These are phyloP conservation scores for Chaitophorus viminalis DNA, from an alignment of 2,888 invertebrate genomes.

Conservation along the genomic window DNA sequence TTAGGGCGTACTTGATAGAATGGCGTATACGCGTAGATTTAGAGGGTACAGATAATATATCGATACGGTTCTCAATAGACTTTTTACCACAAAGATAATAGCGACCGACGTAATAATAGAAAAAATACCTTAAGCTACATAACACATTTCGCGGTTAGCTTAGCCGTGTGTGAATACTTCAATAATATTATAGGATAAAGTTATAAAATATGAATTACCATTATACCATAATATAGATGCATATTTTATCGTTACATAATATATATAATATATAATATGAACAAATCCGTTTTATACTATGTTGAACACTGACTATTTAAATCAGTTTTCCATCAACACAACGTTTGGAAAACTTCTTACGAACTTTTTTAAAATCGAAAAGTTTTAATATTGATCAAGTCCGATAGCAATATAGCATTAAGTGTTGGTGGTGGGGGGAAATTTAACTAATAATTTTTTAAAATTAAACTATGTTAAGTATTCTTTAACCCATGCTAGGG, in stretches of 20 bases:
- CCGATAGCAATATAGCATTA: neutral
- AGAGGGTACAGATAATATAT: conserved; percentile 29
- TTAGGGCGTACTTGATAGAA: conserved; percentile 39
- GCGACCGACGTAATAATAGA: conserved; percentile 12
- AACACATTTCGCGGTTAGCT: neutral
- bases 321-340: neutral
- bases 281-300: neutral
- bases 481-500: neutral
- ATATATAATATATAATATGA: neutral
- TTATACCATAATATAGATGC: no score
- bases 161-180: no score
- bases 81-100: conserved; percentile 18
- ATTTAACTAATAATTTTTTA: neutral
- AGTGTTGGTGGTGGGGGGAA: neutral
- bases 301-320: neutral
- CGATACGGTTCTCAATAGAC: conserved; percentile 19
- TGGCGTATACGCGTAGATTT: conserved; percentile 38
- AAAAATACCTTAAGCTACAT: neutral
- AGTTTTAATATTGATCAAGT: neutral
- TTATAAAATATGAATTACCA: no score
- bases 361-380: no score
- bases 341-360: no score
- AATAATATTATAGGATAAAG: no score
- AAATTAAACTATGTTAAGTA: conserved; percentile 4
- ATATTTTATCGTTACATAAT: neutral